A percentile compares a stretch with the other conserved stretches of the same genome.
Conservation (phyloP, 1,140 invertebrate species). For the Zaprionus davidi region DNA sequence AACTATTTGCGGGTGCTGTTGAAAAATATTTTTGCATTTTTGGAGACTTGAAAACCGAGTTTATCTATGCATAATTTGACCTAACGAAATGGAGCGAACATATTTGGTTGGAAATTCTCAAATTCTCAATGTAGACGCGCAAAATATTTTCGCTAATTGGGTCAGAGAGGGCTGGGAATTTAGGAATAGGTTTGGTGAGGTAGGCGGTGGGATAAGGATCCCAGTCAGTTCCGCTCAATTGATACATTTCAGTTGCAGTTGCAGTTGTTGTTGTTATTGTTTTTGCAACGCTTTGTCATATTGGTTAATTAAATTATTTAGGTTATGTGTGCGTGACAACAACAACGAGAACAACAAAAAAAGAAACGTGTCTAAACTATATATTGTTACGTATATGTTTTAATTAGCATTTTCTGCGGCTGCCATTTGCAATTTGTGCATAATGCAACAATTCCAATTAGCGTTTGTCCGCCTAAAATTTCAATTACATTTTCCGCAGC, state of each 20-base stretch:
- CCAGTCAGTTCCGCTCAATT: conserved; percentile 12
- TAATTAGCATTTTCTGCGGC: conserved; percentile 68
- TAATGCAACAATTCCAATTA: conserved; percentile 79
- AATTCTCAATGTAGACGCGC: neutral
- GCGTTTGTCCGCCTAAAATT: conserved; percentile 65
- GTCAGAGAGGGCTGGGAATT: conserved; percentile 46
- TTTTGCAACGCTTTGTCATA: conserved; percentile 56
- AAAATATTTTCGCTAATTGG: conserved; percentile 67
- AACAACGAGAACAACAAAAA: conserved; percentile 2
- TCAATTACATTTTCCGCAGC: conserved; percentile 67
- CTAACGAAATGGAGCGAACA: conserved; percentile 12
- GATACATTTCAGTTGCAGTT: conserved; percentile 14
- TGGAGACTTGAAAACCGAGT: conserved; percentile 31
- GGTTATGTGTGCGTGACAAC: conserved; percentile 22
- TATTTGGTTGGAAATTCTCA: neutral
- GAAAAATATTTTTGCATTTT: conserved; percentile 30
- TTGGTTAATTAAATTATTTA: conserved; percentile 81
- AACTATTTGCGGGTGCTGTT: neutral
- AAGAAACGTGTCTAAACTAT: conserved; percentile 10
- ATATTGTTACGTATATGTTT: conserved; percentile 56
- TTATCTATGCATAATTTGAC: conserved; percentile 56
- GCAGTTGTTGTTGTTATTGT: conserved; percentile 32
- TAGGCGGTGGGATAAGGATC: neutral
- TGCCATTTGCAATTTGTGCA: conserved; percentile 62
- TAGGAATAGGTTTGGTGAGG: neutral